Conservation (phyloP, 2,113 vertebrate species). For the Hyperopisus bebe region DNA sequence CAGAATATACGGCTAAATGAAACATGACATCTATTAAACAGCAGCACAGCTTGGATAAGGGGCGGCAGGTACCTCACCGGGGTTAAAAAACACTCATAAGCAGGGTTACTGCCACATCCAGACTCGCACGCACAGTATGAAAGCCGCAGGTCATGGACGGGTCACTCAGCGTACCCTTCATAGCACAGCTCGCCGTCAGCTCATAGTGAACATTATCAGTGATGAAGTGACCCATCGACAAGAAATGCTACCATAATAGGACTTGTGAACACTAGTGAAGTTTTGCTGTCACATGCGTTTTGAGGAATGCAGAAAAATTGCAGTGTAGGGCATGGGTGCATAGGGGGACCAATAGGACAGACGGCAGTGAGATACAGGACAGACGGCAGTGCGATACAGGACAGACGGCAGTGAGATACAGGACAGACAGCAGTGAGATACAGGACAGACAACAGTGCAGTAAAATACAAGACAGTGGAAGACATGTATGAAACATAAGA, state of each 20-base stretch:
- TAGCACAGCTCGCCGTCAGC: neutral
- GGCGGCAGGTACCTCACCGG: neutral
- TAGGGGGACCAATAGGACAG: neutral
- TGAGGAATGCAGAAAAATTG: neutral
- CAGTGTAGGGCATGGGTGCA: neutral
- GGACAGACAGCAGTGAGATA: neutral
- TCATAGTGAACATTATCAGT: neutral
- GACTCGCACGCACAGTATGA: neutral
- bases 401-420: no score
- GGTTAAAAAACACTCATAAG: neutral
- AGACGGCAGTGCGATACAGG: neutral
- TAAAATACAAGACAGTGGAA: neutral
- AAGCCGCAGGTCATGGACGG: neutral
- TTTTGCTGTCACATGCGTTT: neutral
- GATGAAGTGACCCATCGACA: neutral
- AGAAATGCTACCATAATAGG: neutral
- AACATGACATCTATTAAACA: neutral
- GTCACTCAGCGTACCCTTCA: neutral
- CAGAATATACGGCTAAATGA: neutral
- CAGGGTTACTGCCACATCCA: neutral
- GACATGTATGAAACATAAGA: neutral
- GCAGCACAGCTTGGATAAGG: neutral
- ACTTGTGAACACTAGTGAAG: neutral
- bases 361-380: neutral
- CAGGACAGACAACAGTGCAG: neutral